Conservation (phyloP, 2,113 vertebrate species). For the Phylloscopus whistleri region DNA sequence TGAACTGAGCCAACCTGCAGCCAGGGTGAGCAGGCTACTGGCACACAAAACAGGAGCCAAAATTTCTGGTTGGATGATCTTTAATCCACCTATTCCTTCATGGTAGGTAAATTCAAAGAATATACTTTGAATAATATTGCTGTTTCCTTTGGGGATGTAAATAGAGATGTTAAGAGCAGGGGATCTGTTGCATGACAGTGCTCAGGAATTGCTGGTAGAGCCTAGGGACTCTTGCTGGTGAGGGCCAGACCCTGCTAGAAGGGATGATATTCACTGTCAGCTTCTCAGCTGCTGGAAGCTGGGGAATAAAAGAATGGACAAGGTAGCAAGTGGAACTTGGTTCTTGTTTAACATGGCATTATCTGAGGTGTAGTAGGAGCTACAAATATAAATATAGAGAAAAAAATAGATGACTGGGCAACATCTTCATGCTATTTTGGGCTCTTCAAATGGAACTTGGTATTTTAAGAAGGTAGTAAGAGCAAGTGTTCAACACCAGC, state of each 20-base stretch:
- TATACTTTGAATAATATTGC: neutral
- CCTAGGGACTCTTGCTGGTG: neutral
- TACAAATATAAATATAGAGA: neutral
- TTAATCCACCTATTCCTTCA: neutral
- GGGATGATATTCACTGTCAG: rapidly evolving
- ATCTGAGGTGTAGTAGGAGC: neutral
- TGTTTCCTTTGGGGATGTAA: neutral
- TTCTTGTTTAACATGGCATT: neutral
- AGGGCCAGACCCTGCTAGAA: neutral
- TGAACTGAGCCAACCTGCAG: neutral
- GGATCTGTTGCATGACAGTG: neutral
- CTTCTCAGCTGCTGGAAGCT: neutral
- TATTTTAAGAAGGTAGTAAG: neutral
- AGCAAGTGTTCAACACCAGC: neutral
- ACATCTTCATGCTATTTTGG: neutral
- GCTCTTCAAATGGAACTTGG: neutral
- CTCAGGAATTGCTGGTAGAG: neutral
- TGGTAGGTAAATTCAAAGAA: neutral
- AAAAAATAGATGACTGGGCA: neutral
- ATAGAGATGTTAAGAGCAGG: neutral
- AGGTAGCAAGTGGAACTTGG: neutral
- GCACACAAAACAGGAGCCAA: neutral
- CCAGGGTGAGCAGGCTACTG: rapidly evolving
- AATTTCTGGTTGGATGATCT: neutral
- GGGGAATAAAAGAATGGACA: neutral